A percentile compares a stretch with the other conserved stretches of the same genome.
These are phyloP conservation scores for Gadopsis bispinosus DNA, from an alignment of 2,797 vertebrate genomes.

Conservation along the genomic window DNA sequence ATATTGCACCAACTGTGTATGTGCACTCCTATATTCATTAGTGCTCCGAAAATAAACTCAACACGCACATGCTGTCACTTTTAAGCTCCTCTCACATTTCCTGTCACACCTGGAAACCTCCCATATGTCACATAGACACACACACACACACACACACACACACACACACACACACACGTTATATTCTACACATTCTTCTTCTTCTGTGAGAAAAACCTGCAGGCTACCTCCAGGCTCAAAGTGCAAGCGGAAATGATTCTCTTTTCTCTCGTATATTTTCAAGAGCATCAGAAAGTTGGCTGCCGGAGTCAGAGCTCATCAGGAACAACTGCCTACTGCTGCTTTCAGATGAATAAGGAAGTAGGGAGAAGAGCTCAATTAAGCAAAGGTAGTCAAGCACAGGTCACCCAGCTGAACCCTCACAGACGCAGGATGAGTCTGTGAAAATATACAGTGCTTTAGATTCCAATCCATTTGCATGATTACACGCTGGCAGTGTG, in stretches of 20 bases:
- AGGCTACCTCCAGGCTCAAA: constrained; percentile 32
- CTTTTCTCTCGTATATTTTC: constrained; percentile 26
- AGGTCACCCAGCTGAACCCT: neutral
- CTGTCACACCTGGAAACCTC: constrained; percentile 24
- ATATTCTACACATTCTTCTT: constrained; percentile 20
- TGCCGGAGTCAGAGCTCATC: constrained; percentile 18
- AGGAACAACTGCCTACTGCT: constrained; percentile 5
- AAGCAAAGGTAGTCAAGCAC: neutral
- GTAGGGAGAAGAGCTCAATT: neutral
- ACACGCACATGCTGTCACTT: constrained; percentile 24
- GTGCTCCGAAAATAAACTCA: constrained; percentile 53
- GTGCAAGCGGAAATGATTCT: neutral
- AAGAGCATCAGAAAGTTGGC: constrained; percentile 18
- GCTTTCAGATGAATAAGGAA: constrained; percentile 22
- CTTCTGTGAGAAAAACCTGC: constrained; percentile 23
- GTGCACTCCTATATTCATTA: constrained; percentile 38
- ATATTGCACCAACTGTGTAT: constrained; percentile 18
- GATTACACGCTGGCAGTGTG: neutral
- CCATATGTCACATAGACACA: constrained; percentile 20
- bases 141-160: constrained; percentile 13
- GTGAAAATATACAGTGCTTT: constrained; percentile 8
- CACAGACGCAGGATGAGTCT: neutral
- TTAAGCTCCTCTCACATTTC: constrained; percentile 16
- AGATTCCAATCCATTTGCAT: constrained; percentile 4
- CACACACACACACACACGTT: constrained; percentile 19